Conservation (phyloP, 2,888 invertebrate species). For the Pristionchus exspectatus region DNA sequence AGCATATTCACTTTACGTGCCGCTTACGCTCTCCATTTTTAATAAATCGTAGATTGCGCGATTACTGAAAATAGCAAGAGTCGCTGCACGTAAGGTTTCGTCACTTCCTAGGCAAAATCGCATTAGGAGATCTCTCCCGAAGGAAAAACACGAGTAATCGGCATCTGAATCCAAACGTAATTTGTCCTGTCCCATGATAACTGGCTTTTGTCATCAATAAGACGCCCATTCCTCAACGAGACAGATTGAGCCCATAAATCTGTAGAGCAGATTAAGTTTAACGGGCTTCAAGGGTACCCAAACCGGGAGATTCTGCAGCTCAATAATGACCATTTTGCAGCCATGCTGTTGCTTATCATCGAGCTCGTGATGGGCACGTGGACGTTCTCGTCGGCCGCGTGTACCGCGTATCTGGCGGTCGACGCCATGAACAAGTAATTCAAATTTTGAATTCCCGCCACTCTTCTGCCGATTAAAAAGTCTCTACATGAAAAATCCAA, state of each 20-base stretch:
- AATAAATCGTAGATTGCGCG: conserved; percentile 3
- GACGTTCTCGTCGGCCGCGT: conserved; percentile 72
- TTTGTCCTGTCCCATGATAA: neutral
- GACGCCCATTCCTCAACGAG: neutral
- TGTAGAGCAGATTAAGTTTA: too few species aligned
- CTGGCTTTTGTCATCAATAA: neutral
- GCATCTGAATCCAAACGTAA: neutral
- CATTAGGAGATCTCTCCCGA: neutral
- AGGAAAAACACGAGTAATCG: neutral
- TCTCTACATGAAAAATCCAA: neutral
- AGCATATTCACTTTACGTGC: conserved; percentile 17
- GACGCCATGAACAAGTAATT: conserved; percentile 76
- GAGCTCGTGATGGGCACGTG: conserved; percentile 77
- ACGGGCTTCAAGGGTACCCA: neutral
- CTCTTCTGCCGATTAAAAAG: conserved; percentile 7
- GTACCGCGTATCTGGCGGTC: conserved; percentile 75
- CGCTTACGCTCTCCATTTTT: neutral
- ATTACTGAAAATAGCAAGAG: neutral
- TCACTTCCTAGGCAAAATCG: conserved; percentile 14
- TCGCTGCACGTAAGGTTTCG: neutral
- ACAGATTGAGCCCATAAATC: too few species aligned
- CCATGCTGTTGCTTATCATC: conserved; percentile 76
- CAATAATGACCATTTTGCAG: conserved; percentile 62
- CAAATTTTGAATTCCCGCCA: conserved; percentile 47
- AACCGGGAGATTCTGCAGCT: neutral